These are phyloP conservation scores for Invenusta paracnida DNA, from an alignment of 2,888 invertebrate genomes.

Conservation along the genomic window DNA sequence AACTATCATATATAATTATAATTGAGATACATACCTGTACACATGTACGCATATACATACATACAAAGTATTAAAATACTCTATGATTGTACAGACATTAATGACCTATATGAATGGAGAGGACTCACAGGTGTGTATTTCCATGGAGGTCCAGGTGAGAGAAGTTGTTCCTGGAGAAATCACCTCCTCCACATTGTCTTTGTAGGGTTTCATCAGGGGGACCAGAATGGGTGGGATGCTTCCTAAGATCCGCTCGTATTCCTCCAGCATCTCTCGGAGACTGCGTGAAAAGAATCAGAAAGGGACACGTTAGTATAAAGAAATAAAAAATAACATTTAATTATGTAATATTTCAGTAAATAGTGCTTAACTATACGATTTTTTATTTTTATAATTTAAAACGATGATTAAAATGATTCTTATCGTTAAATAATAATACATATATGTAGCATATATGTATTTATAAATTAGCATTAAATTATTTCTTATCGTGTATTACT, in stretches of 20 bases:
- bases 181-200: constrained; percentile 76
- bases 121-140: constrained; percentile 68
- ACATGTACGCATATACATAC: too few species aligned
- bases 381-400: background rate
- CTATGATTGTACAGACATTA: too few species aligned
- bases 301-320: background rate
- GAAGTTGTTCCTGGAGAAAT: constrained; percentile 76
- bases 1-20: too few species aligned
- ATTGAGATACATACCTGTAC: too few species aligned
- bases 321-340: background rate
- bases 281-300: constrained; percentile 48
- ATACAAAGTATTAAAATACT: too few species aligned
- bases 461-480: too few species aligned
- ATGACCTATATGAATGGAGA: too few species aligned
- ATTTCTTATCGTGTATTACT: too few species aligned
- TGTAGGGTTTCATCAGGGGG: constrained; percentile 81
- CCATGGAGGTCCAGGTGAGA: constrained; percentile 74
- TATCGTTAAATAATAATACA: too few species aligned
- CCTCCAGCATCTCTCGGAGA: constrained; percentile 58
- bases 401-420: background rate
- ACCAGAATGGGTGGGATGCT: constrained; percentile 71
- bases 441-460: too few species aligned
- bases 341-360: too few species aligned
- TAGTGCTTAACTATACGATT: too few species aligned
- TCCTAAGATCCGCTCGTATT: constrained; percentile 54